Evolutionary conservation across 2,888 invertebrate genomes (phyloP), one percentile per base, ranked within the genome.

Genomic region (Nomada hirtipes): DNA sequence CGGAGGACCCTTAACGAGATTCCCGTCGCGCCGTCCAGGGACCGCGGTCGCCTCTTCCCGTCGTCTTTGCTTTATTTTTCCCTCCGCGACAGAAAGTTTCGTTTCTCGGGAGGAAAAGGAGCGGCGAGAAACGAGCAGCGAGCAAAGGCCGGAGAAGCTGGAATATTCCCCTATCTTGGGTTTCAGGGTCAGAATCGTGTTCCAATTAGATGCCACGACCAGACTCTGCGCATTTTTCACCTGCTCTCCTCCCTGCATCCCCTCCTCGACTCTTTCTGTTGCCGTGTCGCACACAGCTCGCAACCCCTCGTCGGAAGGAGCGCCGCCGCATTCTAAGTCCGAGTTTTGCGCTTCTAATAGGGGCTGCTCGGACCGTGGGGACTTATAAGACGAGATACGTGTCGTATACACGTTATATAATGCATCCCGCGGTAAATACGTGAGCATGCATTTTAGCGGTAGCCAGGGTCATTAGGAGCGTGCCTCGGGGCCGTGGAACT

Each of bases 101-200:
- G 78, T 53, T 26, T 42, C 55, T 36, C 29, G 69, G 10, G 18
- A 52, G 53, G 26, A 20, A 18, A 64, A 44, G 67, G 57, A 53
- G 70, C 60, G 26, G 61, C 29, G 52, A 52, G 67, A 36, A 52
- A n/a, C 50, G 68, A 29, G 57, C 61, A 74, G 53, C 77, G 69
- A 65, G 76, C 57, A 57, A 11, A 57, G 42, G 42, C 42, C 20
- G 75, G 89, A 90, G 57, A 57, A 20, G 42, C 42, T 20, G 75
- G 89, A 90, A 90, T 91, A 91, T 90, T 89, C 86, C 82, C 88
- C 88, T 92, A 92, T 91, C 92, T 92, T 89, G 88, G 91, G 90
- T 91, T 92, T 92, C 90, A 89, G 91, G 92, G 92, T 92, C 92
- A 91, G 91, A 92, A 92, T 92, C 92, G 92, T 92, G 92, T 92